Base-by-base conservation (phyloP, 2,888 invertebrate species). In the Atethmia centrago region DNA sequence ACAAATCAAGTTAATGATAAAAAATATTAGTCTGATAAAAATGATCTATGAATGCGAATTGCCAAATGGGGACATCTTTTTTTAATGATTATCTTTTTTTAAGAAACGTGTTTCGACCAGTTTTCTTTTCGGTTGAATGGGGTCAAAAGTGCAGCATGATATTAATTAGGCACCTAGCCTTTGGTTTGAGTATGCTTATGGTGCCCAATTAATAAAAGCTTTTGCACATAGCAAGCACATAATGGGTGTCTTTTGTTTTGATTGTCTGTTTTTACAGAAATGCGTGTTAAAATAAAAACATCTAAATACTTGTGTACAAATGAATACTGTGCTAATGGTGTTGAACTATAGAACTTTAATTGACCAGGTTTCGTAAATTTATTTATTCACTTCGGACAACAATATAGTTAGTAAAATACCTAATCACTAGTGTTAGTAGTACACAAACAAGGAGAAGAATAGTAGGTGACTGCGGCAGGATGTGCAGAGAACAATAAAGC, bases 21-120 rank as follows among this genome's bases (percentile, higher is more conserved):
- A 63, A 51, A 47, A n/a, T 9, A 61, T 36, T 42, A 62, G 5
- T 8, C 12, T 0, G 40, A 76, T 58, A 36, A 31, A 56, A 49
- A 1, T 56, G 67, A 80, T 64, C 49, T 72, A 40, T 25, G n/a
- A 45, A 72, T 72, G 56, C 14, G 19, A 25, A 58, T 61, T n/a
- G n/a, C 42, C 8, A 40, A n/a, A 40, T 21, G 3, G 47, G 31
- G 49, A 40, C 59, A 71, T 49, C 45, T 63, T 71, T 68, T 53
- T 62, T 81, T 10, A 47, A 63, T 53, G 12, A 63, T 63, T 53
- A 53, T 68, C 36, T 55, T 42, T 77, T 59, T 64, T 40, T n/a
- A 7, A 5, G 0, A 66, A 74, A 65, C 80, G 28, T 51, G 75
- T 74, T 55, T 51, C 3, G 40, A 45, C 28, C n/a, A 5, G 65